These are phyloP conservation scores for Neria commutata DNA, from an alignment of 2,888 invertebrate species.

Conservation along the genomic window DNA sequence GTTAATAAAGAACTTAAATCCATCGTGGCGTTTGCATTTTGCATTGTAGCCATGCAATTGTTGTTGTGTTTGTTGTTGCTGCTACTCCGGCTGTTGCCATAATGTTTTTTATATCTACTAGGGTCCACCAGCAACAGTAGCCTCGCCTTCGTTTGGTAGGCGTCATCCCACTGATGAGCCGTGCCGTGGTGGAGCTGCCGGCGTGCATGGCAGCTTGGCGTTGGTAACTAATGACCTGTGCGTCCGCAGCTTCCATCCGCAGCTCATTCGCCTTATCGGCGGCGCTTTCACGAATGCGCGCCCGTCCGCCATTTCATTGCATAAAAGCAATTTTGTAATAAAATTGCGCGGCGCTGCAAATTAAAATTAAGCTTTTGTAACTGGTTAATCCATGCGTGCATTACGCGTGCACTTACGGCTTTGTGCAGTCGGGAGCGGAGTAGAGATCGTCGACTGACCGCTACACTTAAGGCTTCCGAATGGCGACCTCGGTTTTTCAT, in stretches of 20 bases:
- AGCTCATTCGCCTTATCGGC: conserved; percentile 48
- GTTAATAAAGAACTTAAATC: conserved; percentile 60
- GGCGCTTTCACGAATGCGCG: too few relatives aligned
- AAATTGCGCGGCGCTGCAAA: conserved; percentile 56
- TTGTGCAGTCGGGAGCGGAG: too few relatives aligned
- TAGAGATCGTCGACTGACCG: too few relatives aligned
- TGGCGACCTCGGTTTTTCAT: too few relatives aligned
- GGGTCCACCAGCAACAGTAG: too few relatives aligned
- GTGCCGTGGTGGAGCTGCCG: background rate
- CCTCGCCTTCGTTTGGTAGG: background rate
- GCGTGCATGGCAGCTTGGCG: background rate
- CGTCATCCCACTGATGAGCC: background rate
- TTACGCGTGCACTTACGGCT: conserved; percentile 8
- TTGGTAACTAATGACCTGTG: conserved; percentile 1
- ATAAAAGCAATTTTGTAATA: conserved; percentile 55
- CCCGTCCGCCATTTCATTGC: conserved; percentile 46
- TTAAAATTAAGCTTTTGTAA: conserved; percentile 61
- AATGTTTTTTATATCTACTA: conserved; percentile 8
- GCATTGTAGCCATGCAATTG: conserved; percentile 32
- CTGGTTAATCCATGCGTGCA: conserved; percentile 59
- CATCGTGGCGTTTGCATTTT: conserved; percentile 50
- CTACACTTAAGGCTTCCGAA: too few relatives aligned
- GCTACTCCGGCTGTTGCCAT: conserved; percentile 14
- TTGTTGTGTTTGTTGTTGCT: conserved; percentile 21
- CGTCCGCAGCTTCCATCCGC: conserved; percentile 1